phyloP scores from a whole-genome alignment of 2,113 vertebrate genomes.

The zebrafish (Danio rerio) region DNA sequence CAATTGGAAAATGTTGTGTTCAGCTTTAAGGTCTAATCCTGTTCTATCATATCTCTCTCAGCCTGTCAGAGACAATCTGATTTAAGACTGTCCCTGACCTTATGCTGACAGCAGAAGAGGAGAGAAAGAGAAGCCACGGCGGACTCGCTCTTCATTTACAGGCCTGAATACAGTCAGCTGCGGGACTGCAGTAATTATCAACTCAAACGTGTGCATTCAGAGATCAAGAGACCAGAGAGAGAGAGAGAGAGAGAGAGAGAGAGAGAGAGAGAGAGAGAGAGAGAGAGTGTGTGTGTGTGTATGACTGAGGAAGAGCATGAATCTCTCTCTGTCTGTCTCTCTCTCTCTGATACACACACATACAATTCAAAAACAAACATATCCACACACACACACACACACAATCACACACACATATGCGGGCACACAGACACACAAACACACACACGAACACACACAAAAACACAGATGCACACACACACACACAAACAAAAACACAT shows the following conservation, averaged over 20 bases:
- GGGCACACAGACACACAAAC: no score
- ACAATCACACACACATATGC: no score
- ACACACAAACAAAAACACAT: no score
- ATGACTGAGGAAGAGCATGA: background rate
- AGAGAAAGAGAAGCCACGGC: background rate
- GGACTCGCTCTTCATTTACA: conserved; percentile 44
- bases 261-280: no score
- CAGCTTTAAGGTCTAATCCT: conserved; percentile 46
- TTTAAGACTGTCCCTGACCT: conserved; percentile 46
- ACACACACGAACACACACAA: no score
- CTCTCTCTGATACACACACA: no score
- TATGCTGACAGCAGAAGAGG: conserved; percentile 4
- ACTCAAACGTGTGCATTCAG: conserved; percentile 16
- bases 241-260: background rate
- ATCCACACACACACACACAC: no score
- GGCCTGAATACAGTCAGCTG: conserved; percentile 47
- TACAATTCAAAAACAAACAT: no score
- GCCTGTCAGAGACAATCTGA: conserved; percentile 40
- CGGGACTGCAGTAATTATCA: conserved; percentile 49
- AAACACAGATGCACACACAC: no score
- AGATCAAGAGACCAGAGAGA: background rate
- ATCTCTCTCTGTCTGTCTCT: conserved; percentile 7
- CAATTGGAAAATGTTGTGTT: conserved; percentile 36
- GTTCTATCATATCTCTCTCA: conserved; percentile 27
- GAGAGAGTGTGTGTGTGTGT: conserved; percentile 3